A percentile compares a stretch with the other conserved stretches of the same genome.
Evolutionary conservation across 2,888 invertebrate genomes (phyloP).

Genomic region (Tiliacea citrago): DNA sequence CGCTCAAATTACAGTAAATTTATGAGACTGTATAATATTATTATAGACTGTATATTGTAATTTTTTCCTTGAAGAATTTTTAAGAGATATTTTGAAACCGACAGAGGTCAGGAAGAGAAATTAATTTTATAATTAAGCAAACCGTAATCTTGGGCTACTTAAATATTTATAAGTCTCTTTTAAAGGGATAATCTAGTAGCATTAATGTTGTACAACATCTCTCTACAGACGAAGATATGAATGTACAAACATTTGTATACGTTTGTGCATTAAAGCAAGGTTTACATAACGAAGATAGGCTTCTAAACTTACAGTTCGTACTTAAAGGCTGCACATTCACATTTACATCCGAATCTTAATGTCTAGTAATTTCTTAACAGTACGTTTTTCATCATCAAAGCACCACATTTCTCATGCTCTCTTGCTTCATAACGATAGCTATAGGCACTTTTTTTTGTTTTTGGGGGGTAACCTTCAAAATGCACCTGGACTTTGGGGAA

Average conservation of each 20-base stretch:
- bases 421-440: neutral
- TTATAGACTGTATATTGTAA: slow-evolving; percentile 20
- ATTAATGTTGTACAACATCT: slow-evolving; percentile 35
- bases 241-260: slow-evolving; percentile 13
- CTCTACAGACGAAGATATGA: neutral
- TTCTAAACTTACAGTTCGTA: no score
- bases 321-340: neutral
- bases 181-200: slow-evolving; percentile 40
- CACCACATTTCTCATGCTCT: neutral
- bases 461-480: no score
- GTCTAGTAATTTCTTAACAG: neutral
- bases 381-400: neutral
- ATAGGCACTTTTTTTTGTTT: no score
- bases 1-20: slow-evolving; percentile 48
- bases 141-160: slow-evolving; percentile 19
- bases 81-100: slow-evolving; percentile 36
- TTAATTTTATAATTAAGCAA: slow-evolving; percentile 49
- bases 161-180: slow-evolving; percentile 48
- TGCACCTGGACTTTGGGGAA: no score
- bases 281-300: neutral
- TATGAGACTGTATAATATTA: slow-evolving; percentile 54
- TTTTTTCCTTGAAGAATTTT: slow-evolving; percentile 47
- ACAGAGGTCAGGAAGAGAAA: slow-evolving; percentile 33
- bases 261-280: neutral
- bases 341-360: neutral